Evolutionary conservation across 1,140 invertebrate species (phyloP).

Genomic region (Ceratosolen solmsi): DNA sequence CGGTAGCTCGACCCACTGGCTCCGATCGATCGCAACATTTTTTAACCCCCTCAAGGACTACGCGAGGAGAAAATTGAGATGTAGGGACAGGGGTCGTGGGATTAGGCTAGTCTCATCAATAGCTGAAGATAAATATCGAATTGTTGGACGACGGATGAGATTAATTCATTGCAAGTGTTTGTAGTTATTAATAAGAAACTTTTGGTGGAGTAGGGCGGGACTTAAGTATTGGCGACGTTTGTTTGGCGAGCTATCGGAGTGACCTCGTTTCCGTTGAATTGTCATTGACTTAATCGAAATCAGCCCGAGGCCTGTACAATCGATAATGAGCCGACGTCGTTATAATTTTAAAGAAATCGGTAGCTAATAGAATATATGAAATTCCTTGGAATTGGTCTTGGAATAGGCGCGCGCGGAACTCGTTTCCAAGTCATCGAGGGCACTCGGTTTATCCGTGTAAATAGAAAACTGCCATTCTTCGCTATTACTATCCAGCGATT

Average conservation of each 20-base stretch:
- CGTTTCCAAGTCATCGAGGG: background rate
- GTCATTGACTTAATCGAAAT: background rate
- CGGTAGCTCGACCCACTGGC: background rate
- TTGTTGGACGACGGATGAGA: too few species aligned
- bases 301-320: background rate
- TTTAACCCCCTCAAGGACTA: constrained; percentile 4
- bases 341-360: background rate
- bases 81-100: background rate
- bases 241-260: background rate
- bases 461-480: too few species aligned
- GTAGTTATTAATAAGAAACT: too few species aligned
- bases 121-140: too few species aligned
- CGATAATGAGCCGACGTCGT: background rate
- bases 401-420: background rate
- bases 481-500: background rate
- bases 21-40: constrained; percentile 21
- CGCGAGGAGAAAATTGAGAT: constrained; percentile 7
- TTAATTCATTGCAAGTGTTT: too few species aligned
- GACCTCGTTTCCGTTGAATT: background rate
- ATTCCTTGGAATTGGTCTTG: too few species aligned
- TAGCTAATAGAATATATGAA: too few species aligned
- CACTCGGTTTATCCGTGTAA: too few species aligned
- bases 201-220: too few species aligned
- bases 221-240: too few species aligned
- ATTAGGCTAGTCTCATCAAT: too few species aligned